These are phyloP conservation scores for Pogonocichla stellata DNA, from an alignment of 2,113 vertebrate species.

Conservation along the genomic window DNA sequence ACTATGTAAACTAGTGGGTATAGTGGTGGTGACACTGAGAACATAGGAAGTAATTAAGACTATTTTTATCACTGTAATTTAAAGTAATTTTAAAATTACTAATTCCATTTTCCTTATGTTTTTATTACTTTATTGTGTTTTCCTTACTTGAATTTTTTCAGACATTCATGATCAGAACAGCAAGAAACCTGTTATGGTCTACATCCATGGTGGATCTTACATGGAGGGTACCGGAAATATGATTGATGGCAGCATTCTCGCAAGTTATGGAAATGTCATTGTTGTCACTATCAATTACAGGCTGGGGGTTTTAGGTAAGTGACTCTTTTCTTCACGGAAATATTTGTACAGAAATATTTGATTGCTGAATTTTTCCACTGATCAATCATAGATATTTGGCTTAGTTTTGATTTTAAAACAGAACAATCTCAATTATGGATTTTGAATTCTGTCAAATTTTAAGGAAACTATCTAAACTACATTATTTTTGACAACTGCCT, in stretches of 20 bases:
- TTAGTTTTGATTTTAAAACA: background rate
- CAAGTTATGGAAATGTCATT: conserved; percentile 94
- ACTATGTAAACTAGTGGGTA: background rate
- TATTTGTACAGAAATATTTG: background rate
- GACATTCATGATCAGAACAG: conserved; percentile 90
- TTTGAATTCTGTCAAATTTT: background rate
- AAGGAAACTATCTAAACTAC: background rate
- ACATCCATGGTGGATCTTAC: conserved; percentile 94
- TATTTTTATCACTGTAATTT: background rate
- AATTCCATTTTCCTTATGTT: background rate
- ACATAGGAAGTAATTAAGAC: background rate
- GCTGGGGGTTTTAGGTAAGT: conserved; percentile 90
- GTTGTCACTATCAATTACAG: conserved; percentile 95
- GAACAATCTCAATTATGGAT: background rate
- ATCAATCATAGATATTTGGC: background rate
- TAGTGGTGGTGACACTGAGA: background rate
- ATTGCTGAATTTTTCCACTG: background rate
- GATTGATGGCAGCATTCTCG: conserved; percentile 93
- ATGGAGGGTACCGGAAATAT: conserved; percentile 95
- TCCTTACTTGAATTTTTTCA: conserved; percentile 67
- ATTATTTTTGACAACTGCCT: background rate
- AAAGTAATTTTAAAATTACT: background rate
- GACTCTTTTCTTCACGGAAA: background rate
- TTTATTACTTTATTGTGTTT: conserved; percentile 62
- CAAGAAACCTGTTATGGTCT: conserved; percentile 93